Base-by-base conservation (phyloP, 2,113 vertebrate genomes). In the Puntigrus tetrazona region DNA sequence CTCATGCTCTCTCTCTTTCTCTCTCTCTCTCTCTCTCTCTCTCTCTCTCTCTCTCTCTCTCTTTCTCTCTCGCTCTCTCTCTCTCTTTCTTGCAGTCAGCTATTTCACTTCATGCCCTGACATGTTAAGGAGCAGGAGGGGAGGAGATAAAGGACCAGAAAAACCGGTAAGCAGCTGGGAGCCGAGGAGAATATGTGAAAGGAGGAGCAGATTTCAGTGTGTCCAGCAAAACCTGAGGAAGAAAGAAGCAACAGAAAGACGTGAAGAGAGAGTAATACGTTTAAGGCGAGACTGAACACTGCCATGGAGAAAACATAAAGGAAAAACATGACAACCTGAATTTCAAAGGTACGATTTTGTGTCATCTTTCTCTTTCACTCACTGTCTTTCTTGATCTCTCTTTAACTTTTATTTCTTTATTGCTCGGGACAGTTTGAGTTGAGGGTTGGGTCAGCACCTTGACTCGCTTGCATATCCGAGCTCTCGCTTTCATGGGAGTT, bases 111-210 rank as follows among this genome's bases (percentile, higher is more conserved):
- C 92, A 88, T 93, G 94, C 86, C 91, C 75, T 83, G 88, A 93
- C 93, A 91, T 92, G 93, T 88, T 77, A 83, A 86, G 83, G 84
- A 90, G 87, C 88, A 87, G 86, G 74, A 86, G 85, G 84, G 91
- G 90, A 90, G 93, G 91, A 92, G 92, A 89, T 83, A 85, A 79
- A 81, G 84, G 82, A 88, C 91, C 90, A 91, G 88, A 89, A 87
- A 84, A 92, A 93, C 93, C 91, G 90, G 91, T 92, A 92, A 91
- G 92, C 92, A 94, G 92, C 85, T 72, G 87, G 72, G 83, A 69
- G 36, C 38, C 69, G 61, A 91, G 88, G 82, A 72, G 78, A 77
- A 86, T 41, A 69, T 81, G 87, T 69, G 38, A 80, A 87, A 84
- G 72, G 65, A 87, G 78, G 76, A 89, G 83, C 85, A 80, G 70